Base-by-base conservation (phyloP, 92 coral and sea anemone genomes). In the Siderastrea siderea region DNA sequence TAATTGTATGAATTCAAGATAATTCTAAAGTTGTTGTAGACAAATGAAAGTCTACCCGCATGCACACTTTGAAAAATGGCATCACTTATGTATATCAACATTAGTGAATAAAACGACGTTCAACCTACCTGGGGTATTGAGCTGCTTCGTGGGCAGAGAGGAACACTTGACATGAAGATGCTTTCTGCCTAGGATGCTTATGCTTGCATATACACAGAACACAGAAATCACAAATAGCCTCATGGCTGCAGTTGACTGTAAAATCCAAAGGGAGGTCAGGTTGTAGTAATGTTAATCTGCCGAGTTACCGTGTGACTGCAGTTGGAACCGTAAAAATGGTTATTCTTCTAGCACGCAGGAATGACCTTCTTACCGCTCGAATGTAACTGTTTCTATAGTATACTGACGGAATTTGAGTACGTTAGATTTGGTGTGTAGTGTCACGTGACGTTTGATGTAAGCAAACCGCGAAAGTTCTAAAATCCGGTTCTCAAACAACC, bases 321-420 rank as follows among this genome's bases (percentile, higher is more conserved):
- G 63, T 7, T 71, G 45, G 68, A 16, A n/a, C 45, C 16, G 44
- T 16, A 48, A 16, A 53, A 14, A 71, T 45, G 80, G 47, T 84
- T 7, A 26, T 55, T 73, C 71, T 67, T 6, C 73, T 48, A 15
- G 60, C 67, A 26, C 12, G 12, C 78, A 82, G 79, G 53, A 72
- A 47, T 84, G 87, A 63, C 87, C 80, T 61, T 73, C 87, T 70
- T 71, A 45, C 53, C 13, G 87, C 49, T 50, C 71, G 49, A 60
- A 63, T 51, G 80, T 84, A 84, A 84, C 87, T 91, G 94, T 86
- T 91, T 91, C 81, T 91, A 91, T 91, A 80, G 77, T 75, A 71
- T 90, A 83, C 68, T 80, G 88, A 72, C 94, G 94, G 94, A 91
- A 91, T 68, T 71, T 76, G 91, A 80, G 83, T 91, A 86, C 38